Base-by-base conservation (phyloP, 2,113 vertebrate species). In the Lophius piscatorius region DNA sequence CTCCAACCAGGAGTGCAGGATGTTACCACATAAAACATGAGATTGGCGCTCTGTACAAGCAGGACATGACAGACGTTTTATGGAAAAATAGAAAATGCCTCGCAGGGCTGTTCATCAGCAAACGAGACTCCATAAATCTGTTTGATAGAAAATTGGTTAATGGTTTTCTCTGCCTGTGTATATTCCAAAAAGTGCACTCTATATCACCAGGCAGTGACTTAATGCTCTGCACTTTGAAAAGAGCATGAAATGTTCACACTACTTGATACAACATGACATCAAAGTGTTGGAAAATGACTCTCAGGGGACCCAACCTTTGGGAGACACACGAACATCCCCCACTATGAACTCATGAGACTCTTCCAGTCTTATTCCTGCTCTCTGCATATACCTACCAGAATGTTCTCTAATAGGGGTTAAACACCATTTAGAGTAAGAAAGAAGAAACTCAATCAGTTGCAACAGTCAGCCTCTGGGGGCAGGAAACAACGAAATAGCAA, bases 61-160 rank as follows among this genome's bases (percentile, higher is more conserved):
- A 4, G 47, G 33, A 69, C 67, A 67, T 45, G 42, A 45, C 17
- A 0, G 11, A 40, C 18, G 44, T 10, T 5, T 28, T 28, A 63
- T 17, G 33, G 18, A 18, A 41, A 51, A 42, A 45, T 46, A 40
- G 23, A 51, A 20, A 35, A n/a, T 56, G 29, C 46, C 33, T 60
- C n/a, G 6, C 38, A 18, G 68, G 52, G 54, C 46, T 10, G 1
- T 58, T 72, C 38, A 44, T 73, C 38, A 38, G 44, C 24, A 40
- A 68, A 75, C 21, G 21, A 70, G 13, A 22, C 22, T 29, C 46
- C 39, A 51, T 76, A 73, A 76, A 79, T 80, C 76, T 71, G 44
- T 62, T 39, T 34, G 38, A 48, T 4, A 34, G 41, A 55, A 66
- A 70, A 61, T 64, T 70, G 28, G 46, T 50, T 73, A 63, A 80